A percentile compares a stretch with the other conserved stretches of the same genome.
These are phyloP conservation scores for Coluber constrictor DNA, from an alignment of 2,797 vertebrate species.

Conservation along the genomic window DNA sequence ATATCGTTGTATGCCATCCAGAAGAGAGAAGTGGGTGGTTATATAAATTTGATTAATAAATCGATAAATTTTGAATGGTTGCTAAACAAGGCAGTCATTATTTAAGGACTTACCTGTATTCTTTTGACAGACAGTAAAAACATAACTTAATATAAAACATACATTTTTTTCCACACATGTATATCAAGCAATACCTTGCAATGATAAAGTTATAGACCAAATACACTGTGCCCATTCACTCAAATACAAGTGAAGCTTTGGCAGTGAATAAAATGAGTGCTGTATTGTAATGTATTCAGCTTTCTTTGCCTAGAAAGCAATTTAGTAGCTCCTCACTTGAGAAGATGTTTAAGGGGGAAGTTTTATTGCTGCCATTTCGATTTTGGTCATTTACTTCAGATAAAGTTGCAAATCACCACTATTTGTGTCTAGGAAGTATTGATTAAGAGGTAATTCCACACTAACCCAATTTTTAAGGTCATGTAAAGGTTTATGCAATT, in stretches of 20 bases:
- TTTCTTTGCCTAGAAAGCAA: conserved; percentile 45
- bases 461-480: conserved; percentile 57
- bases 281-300: conserved; percentile 54
- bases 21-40: not conserved
- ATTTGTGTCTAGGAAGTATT: conserved; percentile 66
- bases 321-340: conserved; percentile 61
- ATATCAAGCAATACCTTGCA: not conserved
- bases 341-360: conserved; percentile 48
- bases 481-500: conserved; percentile 58
- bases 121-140: not conserved
- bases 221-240: not conserved
- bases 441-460: conserved; percentile 68
- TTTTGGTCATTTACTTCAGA: conserved; percentile 64
- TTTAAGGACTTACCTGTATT: not conserved
- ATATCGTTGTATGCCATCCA: not conserved
- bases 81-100: not conserved
- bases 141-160: not conserved
- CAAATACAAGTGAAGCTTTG: conserved; percentile 38
- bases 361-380: conserved; percentile 63
- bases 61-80: not conserved
- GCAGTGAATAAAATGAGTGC: conserved; percentile 55
- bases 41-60: not conserved
- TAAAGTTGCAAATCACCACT: conserved; percentile 67
- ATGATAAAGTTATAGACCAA: not conserved
- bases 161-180: not conserved